Evolutionary conservation across 2,888 invertebrate genomes (phyloP).

Genomic region (Ormyrus labotus): DNA sequence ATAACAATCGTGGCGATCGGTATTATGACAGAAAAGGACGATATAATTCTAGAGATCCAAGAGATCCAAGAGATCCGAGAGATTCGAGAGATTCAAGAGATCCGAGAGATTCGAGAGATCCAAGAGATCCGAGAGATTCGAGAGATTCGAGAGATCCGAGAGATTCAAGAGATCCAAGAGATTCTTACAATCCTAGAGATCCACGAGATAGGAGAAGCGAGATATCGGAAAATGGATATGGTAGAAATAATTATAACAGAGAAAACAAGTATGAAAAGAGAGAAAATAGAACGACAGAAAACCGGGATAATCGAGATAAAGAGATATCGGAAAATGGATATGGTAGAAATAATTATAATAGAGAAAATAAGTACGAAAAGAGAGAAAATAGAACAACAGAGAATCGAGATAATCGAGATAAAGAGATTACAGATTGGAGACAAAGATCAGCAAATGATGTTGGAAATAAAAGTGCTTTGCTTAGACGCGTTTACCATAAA

Average conservation of each 20-base stretch:
- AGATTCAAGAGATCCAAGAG: too few relatives aligned
- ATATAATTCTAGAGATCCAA: conserved; percentile 33
- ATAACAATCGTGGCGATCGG: conserved; percentile 53
- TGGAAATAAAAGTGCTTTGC: conserved; percentile 72
- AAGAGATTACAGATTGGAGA: conserved; percentile 66
- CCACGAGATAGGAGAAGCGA: too few relatives aligned
- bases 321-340: conserved; percentile 57
- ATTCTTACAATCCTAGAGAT: too few relatives aligned
- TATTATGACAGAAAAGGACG: conserved; percentile 57
- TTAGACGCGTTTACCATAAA: conserved; percentile 62
- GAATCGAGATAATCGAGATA: conserved; percentile 60
- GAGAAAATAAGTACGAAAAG: conserved; percentile 56
- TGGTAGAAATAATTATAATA: conserved; percentile 57
- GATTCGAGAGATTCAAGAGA: conserved; percentile 43
- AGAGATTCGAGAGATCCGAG: too few relatives aligned
- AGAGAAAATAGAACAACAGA: conserved; percentile 58
- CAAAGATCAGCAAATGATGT: conserved; percentile 72
- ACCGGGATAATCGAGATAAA: too few relatives aligned
- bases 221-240: too few relatives aligned
- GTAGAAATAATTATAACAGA: too few relatives aligned
- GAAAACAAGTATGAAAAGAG: too few relatives aligned
- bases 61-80: conserved; percentile 10
- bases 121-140: conserved; percentile 53
- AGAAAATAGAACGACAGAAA: too few relatives aligned
- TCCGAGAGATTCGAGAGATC: conserved; percentile 50